Conservation (phyloP, 2,797 vertebrate species). For the Miichthys miiuy region DNA sequence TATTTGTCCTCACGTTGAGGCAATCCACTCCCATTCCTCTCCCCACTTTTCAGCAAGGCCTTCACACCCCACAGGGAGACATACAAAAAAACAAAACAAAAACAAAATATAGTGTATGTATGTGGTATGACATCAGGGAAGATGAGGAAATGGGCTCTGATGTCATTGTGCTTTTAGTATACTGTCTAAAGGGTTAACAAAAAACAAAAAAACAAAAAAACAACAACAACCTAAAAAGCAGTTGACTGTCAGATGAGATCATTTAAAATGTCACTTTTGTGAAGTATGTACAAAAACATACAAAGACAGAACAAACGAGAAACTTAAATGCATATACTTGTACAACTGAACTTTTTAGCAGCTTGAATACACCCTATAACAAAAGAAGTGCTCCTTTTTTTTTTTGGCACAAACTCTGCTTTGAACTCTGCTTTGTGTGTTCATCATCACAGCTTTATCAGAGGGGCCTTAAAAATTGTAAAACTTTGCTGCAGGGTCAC, state of each 20-base stretch:
- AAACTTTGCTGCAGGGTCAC: slow-evolving; percentile 59
- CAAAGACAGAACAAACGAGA: slow-evolving; percentile 57
- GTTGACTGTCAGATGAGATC: slow-evolving; percentile 52
- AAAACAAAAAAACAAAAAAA: too few species aligned
- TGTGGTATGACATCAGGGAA: slow-evolving; percentile 48
- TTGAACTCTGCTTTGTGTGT: slow-evolving; percentile 52
- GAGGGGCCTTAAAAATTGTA: slow-evolving; percentile 51
- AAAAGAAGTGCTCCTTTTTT: slow-evolving; percentile 75
- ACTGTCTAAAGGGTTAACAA: slow-evolving; percentile 65
- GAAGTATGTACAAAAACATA: slow-evolving; percentile 75
- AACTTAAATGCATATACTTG: slow-evolving; percentile 70
- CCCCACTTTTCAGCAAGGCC: slow-evolving; percentile 66
- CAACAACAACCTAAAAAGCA: slow-evolving; percentile 36
- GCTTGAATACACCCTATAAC: slow-evolving; percentile 73
- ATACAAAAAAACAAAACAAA: slow-evolving; percentile 31
- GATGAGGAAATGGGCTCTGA: slow-evolving; percentile 28
- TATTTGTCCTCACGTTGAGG: slow-evolving; percentile 62
- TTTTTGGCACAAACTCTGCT: slow-evolving; percentile 80
- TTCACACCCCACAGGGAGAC: slow-evolving; percentile 58
- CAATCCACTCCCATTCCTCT: slow-evolving; percentile 47
- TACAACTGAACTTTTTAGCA: slow-evolving; percentile 77
- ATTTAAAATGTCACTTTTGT: slow-evolving; percentile 69
- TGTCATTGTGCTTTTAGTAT: slow-evolving; percentile 74
- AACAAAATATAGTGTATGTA: slow-evolving; percentile 30
- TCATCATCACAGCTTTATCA: slow-evolving; percentile 67